Base-by-base conservation (phyloP, 2,797 vertebrate species). In the Enteromius thamalakanensis region DNA sequence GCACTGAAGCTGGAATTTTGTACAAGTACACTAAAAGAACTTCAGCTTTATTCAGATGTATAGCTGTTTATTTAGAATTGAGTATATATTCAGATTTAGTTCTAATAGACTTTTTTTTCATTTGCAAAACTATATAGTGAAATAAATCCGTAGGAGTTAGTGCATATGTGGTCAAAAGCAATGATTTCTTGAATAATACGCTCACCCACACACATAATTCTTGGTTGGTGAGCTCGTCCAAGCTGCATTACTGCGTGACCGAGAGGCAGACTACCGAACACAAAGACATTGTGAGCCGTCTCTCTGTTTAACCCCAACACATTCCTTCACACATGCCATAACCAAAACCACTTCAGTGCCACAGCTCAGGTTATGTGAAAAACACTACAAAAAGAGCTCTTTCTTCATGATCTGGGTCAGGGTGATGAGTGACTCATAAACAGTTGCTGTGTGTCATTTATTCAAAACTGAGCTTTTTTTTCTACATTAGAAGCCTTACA, bases 311-410 rank as follows among this genome's bases (percentile, higher is more conserved):
- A 80, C 65, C 77, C 79, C 53, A 81, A 53, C 68, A 79, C 84
- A 85, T 85, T 85, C 84, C 84, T 85, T 58, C 65, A 82, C 23
- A 77, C 80, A 55, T 68, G 68, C 83, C 83, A 76, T 77, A 82
- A 78, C 60, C 76, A 75, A 58, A 78, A 72, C 55, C 51, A 49
- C 79, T 81, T 81, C 67, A 80, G 68, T 47, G 79, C 15, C 37
- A 72, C 37, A 72, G 55, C 62, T 69, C 79, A 68, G 81, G 47
- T 76, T 76, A 68, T 29, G 72, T 26, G 40, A 82, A 76, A 68
- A 76, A 67, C 14, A 68, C 23, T 47, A 40, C 11, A 53, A n/a
- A 82, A 82, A 32, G 69, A 12, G 7, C 47, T 45, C 47, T 55
- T 76, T 76, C 64, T 82, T 68, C 53, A 62, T 42, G 34, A 81